Base-by-base conservation (phyloP, 2,888 invertebrate genomes). In the Amphiduros pacificus region DNA sequence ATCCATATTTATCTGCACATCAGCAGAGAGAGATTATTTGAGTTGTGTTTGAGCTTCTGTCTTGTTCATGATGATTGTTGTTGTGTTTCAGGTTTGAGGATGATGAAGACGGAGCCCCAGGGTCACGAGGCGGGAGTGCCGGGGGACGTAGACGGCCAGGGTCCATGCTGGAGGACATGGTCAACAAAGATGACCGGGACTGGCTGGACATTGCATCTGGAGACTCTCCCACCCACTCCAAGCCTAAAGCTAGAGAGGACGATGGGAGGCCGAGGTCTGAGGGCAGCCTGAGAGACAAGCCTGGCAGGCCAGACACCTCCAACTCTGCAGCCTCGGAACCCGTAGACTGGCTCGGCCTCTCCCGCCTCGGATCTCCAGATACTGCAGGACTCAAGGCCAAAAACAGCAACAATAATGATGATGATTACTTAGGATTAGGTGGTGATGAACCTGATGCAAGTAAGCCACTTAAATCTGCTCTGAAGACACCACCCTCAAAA, bases 41-140 rank as follows among this genome's bases (percentile, higher is more conserved):
- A 48, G 9, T 48, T 20, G 9, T 9, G n/a, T 36, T 36, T 11
- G 9, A 17, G 5, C 14, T 6, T 17, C 31, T 53, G 20, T 22
- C 24, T 11, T 9, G n/a, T 41, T 41, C 29, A 20, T 36, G 20
- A 20, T 6, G 2, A 20, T 14, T 55, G 6, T 41, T 11, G 14
- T 26, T 6, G 27, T 44, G 5, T 17, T 41, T 11, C 49, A 79
- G 79, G 57, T 79, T 75, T 62, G 77, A 78, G 67, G 77, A 77
- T 71, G 74, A 74, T 62, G 71, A 70, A 87, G 91, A 69, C 84
- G 88, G 59, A 89, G 89, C 27, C 89, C 89, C 53, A 14, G 24
- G 20, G 28, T 50, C 59, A 20, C 48, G 55, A 27, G 22, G 14
- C 28, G 20, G 28, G 40, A 40, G 1, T 32, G 29, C 59, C 5